phyloP scores from a whole-genome alignment of 2,888 invertebrate genomes.

The Xestia sexstrigata region DNA sequence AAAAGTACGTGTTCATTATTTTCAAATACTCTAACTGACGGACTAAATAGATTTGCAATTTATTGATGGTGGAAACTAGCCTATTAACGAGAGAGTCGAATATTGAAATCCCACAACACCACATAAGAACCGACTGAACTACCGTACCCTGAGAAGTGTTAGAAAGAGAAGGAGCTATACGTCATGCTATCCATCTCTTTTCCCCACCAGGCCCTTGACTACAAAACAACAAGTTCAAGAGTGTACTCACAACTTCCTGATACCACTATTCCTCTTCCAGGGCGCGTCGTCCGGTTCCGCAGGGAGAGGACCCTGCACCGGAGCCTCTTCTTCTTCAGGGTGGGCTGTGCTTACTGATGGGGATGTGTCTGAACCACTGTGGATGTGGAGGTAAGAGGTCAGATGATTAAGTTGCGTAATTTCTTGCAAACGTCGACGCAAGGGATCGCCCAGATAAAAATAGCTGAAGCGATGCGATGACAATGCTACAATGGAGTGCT shows the following conservation, averaged over 20 bases:
- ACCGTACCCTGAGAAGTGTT: neutral
- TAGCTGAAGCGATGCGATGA: neutral
- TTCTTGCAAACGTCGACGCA: no score
- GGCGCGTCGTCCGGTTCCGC: slow-evolving; percentile 99
- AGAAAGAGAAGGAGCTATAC: neutral
- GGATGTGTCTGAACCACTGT: slow-evolving; percentile 83
- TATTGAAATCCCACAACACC: neutral
- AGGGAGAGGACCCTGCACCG: slow-evolving; percentile 99
- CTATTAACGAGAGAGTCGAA: neutral
- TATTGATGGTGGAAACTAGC: no score
- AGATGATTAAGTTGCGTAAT: neutral
- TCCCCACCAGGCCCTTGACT: neutral
- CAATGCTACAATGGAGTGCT: no score
- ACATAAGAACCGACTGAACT: neutral
- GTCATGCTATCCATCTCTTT: no score
- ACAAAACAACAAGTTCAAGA: neutral
- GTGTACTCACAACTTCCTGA: slow-evolving; percentile 96
- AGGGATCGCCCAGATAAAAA: neutral
- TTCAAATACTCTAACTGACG: no score
- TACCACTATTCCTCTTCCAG: slow-evolving; percentile 97
- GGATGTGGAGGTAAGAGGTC: slow-evolving; percentile 1
- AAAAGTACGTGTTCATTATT: no score
- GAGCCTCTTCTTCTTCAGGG: slow-evolving; percentile 94
- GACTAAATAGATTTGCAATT: no score
- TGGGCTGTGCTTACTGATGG: slow-evolving; percentile 81